Conservation (phyloP, 2,888 invertebrate genomes). For the Netelia inedita region DNA sequence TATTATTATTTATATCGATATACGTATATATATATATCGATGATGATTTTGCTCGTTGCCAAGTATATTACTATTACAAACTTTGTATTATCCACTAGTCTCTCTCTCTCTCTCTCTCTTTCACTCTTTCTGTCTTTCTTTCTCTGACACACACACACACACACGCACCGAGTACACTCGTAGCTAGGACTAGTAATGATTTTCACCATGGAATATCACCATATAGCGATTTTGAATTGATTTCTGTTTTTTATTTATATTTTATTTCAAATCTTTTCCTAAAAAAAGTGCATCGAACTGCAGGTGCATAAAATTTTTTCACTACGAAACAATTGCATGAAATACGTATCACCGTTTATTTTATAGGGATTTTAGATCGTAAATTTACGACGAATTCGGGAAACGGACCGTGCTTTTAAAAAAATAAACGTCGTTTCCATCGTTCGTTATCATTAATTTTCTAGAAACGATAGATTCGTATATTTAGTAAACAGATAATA, state of each 20-base stretch:
- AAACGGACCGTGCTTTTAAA: no score
- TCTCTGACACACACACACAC: conserved; percentile 38
- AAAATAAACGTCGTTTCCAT: no score
- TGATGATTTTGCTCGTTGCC: conserved; percentile 50
- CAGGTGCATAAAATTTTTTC: background rate
- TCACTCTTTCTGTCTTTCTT: conserved; percentile 14
- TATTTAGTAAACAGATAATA: no score
- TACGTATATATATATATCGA: conserved; percentile 24
- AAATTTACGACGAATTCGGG: no score
- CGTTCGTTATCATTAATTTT: no score
- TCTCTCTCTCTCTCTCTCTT: conserved; percentile 22
- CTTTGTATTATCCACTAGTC: conserved; percentile 5
- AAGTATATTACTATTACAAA: conserved; percentile 28
- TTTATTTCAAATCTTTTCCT: background rate
- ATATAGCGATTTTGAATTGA: background rate
- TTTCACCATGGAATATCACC: background rate
- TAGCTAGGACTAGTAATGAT: conserved; percentile 32
- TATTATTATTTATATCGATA: conserved; percentile 15
- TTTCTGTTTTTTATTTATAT: background rate
- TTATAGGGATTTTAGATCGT: no score
- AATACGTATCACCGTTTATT: background rate
- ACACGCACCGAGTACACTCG: conserved; percentile 61
- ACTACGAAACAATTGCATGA: background rate
- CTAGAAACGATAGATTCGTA: no score
- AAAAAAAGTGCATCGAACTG: background rate